phyloP scores from a whole-genome alignment of 2,113 vertebrate genomes.

The Rafetus swinhoei region DNA sequence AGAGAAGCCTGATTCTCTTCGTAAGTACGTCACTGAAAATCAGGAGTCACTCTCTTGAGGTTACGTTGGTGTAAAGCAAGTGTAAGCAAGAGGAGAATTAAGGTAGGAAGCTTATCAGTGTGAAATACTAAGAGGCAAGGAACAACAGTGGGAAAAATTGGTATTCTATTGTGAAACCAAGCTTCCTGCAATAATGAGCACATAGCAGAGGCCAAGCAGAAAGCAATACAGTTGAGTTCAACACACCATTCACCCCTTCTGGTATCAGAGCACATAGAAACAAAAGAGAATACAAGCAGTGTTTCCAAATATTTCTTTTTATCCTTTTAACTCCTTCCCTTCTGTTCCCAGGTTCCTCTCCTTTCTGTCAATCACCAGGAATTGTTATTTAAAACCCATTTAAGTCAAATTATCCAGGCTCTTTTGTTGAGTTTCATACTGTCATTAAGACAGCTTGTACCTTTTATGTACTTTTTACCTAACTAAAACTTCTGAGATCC shows the following conservation, averaged over 20 bases:
- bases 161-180: conserved; percentile 29
- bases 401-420: conserved; percentile 23
- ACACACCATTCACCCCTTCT: conserved; percentile 43
- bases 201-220: conserved; percentile 56
- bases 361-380: conserved; percentile 49
- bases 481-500: background rate
- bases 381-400: conserved; percentile 50
- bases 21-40: background rate
- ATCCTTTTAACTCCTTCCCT: conserved; percentile 44
- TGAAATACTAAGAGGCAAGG: background rate
- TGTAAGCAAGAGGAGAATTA: background rate
- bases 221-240: conserved; percentile 53
- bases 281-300: conserved; percentile 29
- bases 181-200: conserved; percentile 60
- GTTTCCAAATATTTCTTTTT: conserved; percentile 60
- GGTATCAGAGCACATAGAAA: conserved; percentile 33
- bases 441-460: conserved; percentile 7
- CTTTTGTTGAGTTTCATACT: conserved; percentile 56
- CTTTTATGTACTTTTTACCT: conserved; percentile 8
- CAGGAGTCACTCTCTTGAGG: background rate
- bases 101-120: background rate
- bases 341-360: conserved; percentile 21
- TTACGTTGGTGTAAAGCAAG: background rate
- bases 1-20: background rate
- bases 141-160: background rate